Percentiles rank a stretch among this genome's conserved stretches.
Evolutionary conservation across 2,113 vertebrate species (phyloP).

Genomic region (Cairina moschata): DNA sequence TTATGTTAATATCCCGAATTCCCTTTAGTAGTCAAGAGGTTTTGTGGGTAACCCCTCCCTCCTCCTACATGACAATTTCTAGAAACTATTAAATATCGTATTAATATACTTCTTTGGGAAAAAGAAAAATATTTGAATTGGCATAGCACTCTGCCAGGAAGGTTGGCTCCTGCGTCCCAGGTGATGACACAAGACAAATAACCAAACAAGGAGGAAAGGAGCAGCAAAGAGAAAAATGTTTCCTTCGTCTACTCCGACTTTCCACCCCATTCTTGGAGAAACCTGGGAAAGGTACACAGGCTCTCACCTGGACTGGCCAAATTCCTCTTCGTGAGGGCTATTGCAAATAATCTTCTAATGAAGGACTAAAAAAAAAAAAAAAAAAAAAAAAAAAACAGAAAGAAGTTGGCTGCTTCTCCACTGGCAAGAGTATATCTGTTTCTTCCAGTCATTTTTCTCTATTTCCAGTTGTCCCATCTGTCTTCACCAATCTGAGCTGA

Average conservation of each 20-base stretch:
- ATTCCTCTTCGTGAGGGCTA: background rate
- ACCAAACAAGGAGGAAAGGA: background rate
- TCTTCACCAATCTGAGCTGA: background rate
- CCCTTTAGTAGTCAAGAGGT: constrained; percentile 9
- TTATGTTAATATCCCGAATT: constrained; percentile 3
- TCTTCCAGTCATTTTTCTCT: background rate
- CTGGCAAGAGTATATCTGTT: background rate
- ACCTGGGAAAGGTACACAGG: background rate
- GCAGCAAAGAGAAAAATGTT: background rate
- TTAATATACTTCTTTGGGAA: background rate
- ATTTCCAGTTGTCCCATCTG: background rate
- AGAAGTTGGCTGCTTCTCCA: fast-evolving
- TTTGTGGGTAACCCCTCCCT: background rate
- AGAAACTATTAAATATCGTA: constrained; percentile 37
- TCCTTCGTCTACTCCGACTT: background rate
- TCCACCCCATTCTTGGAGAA: background rate
- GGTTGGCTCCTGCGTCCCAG: background rate
- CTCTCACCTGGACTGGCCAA: background rate
- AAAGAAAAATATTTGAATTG: constrained; percentile 38
- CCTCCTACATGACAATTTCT: background rate
- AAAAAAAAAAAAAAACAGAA: fast-evolving
- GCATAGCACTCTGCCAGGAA: background rate
- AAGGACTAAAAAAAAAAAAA: background rate
- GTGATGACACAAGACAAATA: background rate
- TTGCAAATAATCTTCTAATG: background rate